A percentile compares a stretch with the other conserved stretches of the same genome.
Conservation (phyloP, 30 jellyfish, hydroid and myxozoan species). For the Chironex yamaguchii region DNA sequence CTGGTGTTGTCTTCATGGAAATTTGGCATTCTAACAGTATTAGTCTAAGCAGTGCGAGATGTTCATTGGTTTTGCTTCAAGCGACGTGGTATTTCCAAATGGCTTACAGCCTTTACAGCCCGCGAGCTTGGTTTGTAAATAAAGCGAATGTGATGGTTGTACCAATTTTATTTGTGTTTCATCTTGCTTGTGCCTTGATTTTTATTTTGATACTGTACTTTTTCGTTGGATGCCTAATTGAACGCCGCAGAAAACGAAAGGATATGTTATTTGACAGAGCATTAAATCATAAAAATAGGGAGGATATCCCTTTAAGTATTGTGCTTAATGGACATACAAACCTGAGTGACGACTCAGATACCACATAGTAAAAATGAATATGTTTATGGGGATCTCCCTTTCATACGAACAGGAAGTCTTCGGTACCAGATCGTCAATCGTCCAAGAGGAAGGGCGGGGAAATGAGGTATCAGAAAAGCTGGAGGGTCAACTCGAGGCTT, state of each 20-base stretch:
- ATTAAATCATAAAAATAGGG: not conserved
- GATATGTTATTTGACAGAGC: slow-evolving; percentile 20
- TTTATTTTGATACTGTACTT: slow-evolving; percentile 7
- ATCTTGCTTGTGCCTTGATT: slow-evolving; percentile 4
- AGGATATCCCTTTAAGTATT: slow-evolving; percentile 55
- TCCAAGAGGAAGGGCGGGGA: too few relatives aligned
- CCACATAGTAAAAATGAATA: too few relatives aligned
- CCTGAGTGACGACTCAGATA: not conserved
- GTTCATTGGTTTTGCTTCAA: slow-evolving; percentile 46
- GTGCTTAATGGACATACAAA: slow-evolving; percentile 65
- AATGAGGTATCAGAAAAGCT: too few relatives aligned
- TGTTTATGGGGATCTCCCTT: too few relatives aligned
- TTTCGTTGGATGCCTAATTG: slow-evolving; percentile 22
- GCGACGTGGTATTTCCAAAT: slow-evolving; percentile 70
- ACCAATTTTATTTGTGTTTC: slow-evolving; percentile 59
- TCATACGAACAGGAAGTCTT: too few relatives aligned
- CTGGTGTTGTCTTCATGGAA: slow-evolving; percentile 14
- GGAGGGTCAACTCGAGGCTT: too few relatives aligned
- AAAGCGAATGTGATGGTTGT: slow-evolving; percentile 23
- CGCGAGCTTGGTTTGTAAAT: slow-evolving; percentile 24
- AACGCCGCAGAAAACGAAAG: not conserved
- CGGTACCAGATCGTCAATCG: too few relatives aligned
- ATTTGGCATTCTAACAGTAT: slow-evolving; percentile 20
- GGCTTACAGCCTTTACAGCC: slow-evolving; percentile 13
- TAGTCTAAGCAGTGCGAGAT: slow-evolving; percentile 34